Conservation (phyloP, 2,888 invertebrate species). For the Mantis religiosa region DNA sequence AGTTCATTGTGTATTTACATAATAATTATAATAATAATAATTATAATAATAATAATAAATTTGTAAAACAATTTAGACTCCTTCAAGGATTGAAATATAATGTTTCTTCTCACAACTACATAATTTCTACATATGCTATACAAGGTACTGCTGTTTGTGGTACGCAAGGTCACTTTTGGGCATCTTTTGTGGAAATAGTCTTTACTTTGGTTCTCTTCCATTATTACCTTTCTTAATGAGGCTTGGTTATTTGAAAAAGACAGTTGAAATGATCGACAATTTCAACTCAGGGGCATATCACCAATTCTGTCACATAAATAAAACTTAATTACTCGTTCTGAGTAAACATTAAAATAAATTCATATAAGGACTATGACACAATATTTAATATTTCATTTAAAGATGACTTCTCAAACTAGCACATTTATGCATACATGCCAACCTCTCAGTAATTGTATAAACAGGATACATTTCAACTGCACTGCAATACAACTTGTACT, state of each 20-base stretch:
- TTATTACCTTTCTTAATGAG: background rate
- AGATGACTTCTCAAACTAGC: too few species aligned
- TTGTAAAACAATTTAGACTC: constrained; percentile 41
- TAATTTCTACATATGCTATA: constrained; percentile 38
- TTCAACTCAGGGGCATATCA: too few species aligned
- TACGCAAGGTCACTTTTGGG: constrained; percentile 46
- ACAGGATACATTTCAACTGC: too few species aligned
- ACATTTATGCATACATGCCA: too few species aligned
- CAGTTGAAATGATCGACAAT: too few species aligned
- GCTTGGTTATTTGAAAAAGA: background rate
- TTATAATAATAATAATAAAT: constrained; percentile 36
- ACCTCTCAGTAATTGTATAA: too few species aligned
- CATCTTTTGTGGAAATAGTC: constrained; percentile 30
- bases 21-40: constrained; percentile 32
- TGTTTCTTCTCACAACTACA: constrained; percentile 42
- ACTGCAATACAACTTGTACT: too few species aligned
- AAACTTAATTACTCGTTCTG: too few species aligned
- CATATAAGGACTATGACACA: too few species aligned
- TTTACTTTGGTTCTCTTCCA: background rate
- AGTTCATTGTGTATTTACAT: constrained; percentile 33
- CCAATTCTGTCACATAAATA: too few species aligned
- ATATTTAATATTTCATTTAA: too few species aligned
- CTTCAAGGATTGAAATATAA: constrained; percentile 41
- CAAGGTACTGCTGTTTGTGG: constrained; percentile 44
- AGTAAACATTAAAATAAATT: too few species aligned